Conservation (phyloP, 2,888 invertebrate species). For the Eurytoma californica region DNA sequence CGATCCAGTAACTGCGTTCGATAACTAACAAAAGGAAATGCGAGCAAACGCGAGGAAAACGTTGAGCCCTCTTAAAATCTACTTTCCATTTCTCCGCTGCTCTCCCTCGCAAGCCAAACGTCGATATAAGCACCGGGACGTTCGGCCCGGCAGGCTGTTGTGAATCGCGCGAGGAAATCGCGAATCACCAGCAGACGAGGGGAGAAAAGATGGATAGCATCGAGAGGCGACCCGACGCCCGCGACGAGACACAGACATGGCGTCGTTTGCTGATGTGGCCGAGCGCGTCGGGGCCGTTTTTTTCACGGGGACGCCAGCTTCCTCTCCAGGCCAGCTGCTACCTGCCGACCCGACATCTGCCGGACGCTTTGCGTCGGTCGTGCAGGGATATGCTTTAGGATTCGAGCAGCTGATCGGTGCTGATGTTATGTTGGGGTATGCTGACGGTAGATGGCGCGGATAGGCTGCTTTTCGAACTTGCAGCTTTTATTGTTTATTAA, state of each 20-base stretch:
- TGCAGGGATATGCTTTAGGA: conserved; percentile 8
- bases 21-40: too few relatives aligned
- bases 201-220: conserved; percentile 5
- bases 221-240: not conserved
- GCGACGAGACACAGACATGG: conserved; percentile 63
- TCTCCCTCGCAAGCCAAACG: not conserved
- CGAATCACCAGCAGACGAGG: not conserved
- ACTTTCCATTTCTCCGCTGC: not conserved
- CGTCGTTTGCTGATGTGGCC: conserved; percentile 72
- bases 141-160: not conserved
- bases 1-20: too few relatives aligned
- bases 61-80: too few relatives aligned
- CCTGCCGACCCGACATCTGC: conserved; percentile 9
- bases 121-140: not conserved
- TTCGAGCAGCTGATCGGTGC: too few relatives aligned
- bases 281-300: conserved; percentile 57
- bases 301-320: conserved; percentile 6
- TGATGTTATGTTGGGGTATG: too few relatives aligned
- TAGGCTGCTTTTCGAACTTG: not conserved
- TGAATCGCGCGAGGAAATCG: not conserved
- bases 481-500: too few relatives aligned
- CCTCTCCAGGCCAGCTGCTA: too few relatives aligned
- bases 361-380: conserved; percentile 58
- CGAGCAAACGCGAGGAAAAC: too few relatives aligned
- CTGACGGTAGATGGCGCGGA: conserved; percentile 7